phyloP scores from a whole-genome alignment of 1,140 invertebrate genomes.

The Microplitis mediator region DNA sequence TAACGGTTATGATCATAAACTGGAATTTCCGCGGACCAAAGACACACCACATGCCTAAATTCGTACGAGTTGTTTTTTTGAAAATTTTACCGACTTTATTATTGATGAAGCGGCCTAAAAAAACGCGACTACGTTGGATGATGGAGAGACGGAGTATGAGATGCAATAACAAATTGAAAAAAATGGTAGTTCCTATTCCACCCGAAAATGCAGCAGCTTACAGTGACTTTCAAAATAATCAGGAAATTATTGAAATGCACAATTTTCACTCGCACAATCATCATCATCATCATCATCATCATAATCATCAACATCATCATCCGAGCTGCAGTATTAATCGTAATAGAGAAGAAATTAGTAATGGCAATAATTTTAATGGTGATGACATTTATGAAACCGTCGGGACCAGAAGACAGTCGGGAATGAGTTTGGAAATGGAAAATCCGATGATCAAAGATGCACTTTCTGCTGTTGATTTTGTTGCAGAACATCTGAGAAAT shows the following conservation, averaged over 20 bases:
- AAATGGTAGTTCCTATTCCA: slow-evolving; percentile 55
- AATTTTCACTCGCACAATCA: slow-evolving; percentile 93
- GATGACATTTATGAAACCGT: slow-evolving; percentile 32
- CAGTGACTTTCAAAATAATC: slow-evolving; percentile 78
- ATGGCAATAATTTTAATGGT: slow-evolving; percentile 56
- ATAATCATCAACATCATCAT: slow-evolving; percentile 88
- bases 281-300: slow-evolving; percentile 88
- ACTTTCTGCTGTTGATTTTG: slow-evolving; percentile 97
- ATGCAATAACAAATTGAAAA: no score
- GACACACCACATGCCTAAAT: slow-evolving; percentile 90
- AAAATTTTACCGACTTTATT: slow-evolving; percentile 86
- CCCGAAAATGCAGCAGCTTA: slow-evolving; percentile 73
- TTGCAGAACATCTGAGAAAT: slow-evolving; percentile 95
- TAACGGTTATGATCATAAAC: slow-evolving; percentile 99
- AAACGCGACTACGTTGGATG: slow-evolving; percentile 93
- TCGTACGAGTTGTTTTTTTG: slow-evolving; percentile 93
- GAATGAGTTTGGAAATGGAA: slow-evolving; percentile 82
- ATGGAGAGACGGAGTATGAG: slow-evolving; percentile 92
- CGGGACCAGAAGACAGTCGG: slow-evolving; percentile 64
- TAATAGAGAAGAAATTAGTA: slow-evolving; percentile 67
- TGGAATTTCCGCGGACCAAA: slow-evolving; percentile 97
- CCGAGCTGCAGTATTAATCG: slow-evolving; percentile 93
- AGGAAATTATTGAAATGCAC: slow-evolving; percentile 81
- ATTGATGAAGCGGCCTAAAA: slow-evolving; percentile 90
- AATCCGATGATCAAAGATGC: slow-evolving; percentile 90